A percentile compares a stretch with the other conserved stretches of the same genome.
phyloP scores from a whole-genome alignment of 2,888 invertebrate genomes.

The Hydraecia micacea region DNA sequence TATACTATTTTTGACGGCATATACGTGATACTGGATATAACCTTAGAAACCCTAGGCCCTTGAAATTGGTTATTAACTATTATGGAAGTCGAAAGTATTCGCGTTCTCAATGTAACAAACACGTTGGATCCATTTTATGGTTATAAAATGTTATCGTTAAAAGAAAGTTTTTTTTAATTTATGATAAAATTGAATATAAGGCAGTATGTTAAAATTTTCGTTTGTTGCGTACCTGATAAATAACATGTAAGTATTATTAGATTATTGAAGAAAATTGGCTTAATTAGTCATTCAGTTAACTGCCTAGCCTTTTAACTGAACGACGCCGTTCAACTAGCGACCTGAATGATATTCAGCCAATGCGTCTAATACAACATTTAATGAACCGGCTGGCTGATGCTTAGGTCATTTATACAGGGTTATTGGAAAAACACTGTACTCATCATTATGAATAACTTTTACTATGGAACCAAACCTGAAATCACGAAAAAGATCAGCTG shows the following conservation, averaged over 20 bases:
- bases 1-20: constrained; percentile 21
- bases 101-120: constrained; percentile 32
- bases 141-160: constrained; percentile 4
- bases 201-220: background rate
- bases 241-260: background rate
- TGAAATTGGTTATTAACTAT: constrained; percentile 1
- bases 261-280: background rate
- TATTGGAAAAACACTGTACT: too few species aligned
- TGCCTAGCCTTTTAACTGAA: too few species aligned
- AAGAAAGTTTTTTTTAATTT: background rate
- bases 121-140: constrained; percentile 4
- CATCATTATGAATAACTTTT: too few species aligned
- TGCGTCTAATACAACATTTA: too few species aligned
- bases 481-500: too few species aligned
- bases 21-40: constrained; percentile 6
- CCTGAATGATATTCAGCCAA: too few species aligned
- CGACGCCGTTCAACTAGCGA: too few species aligned
- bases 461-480: too few species aligned
- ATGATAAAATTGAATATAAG: constrained; percentile 11
- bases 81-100: constrained; percentile 19
- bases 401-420: too few species aligned
- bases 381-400: too few species aligned
- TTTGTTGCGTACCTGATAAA: background rate
- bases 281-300: too few species aligned
- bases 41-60: constrained; percentile 37